Evolutionary conservation across 1,140 invertebrate genomes (phyloP).

Genomic region (Trichonephila inaurata): DNA sequence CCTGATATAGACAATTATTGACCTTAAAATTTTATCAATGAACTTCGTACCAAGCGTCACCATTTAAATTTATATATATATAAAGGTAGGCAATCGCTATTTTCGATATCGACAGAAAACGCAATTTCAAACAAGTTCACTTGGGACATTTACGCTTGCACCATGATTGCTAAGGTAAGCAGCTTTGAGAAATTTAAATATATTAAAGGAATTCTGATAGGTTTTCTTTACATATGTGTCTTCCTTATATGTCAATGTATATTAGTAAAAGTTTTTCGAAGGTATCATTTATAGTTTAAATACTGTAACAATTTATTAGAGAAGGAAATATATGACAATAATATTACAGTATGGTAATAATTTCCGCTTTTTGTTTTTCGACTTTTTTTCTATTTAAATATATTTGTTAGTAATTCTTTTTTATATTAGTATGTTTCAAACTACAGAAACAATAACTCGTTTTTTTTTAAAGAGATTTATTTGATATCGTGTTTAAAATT

Average conservation of each 20-base stretch:
- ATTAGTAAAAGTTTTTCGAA: too few relatives aligned
- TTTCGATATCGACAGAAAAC: neutral
- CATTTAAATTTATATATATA: neutral
- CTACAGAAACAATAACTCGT: neutral
- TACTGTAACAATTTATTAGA: too few relatives aligned
- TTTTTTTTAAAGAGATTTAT: too few relatives aligned
- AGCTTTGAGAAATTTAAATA: neutral
- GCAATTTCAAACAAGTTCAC: neutral
- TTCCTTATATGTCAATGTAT: too few relatives aligned
- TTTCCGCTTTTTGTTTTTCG: too few relatives aligned
- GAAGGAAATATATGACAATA: too few relatives aligned
- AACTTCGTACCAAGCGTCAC: conserved; percentile 9
- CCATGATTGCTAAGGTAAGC: conserved; percentile 37
- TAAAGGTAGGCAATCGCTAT: neutral
- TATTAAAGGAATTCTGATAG: too few relatives aligned
- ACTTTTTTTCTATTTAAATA: too few relatives aligned
- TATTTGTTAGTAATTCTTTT: neutral
- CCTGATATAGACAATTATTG: conserved; percentile 39
- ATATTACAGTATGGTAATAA: too few relatives aligned
- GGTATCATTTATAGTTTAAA: too few relatives aligned
- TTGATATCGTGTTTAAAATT: too few relatives aligned
- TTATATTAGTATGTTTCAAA: neutral
- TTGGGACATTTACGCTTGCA: neutral
- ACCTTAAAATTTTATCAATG: conserved; percentile 25
- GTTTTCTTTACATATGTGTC: too few relatives aligned